phyloP scores from a whole-genome alignment of 2,797 vertebrate genomes.

The Ciconia nigra region DNA sequence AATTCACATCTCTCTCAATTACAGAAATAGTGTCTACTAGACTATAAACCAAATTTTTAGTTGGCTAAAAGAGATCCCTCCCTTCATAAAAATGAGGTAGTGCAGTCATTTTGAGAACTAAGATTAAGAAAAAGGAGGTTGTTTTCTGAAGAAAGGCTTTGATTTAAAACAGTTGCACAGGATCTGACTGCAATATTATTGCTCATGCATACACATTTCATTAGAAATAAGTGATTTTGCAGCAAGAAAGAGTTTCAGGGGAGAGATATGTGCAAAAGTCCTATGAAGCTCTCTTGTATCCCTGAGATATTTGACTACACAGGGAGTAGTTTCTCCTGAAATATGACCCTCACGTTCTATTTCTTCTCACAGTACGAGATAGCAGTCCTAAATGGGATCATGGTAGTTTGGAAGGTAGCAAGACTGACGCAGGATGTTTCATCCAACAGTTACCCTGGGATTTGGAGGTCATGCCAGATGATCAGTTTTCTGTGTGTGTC shows the following conservation, averaged over 20 bases:
- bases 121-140: background rate
- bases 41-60: background rate
- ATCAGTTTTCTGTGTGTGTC: background rate
- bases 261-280: background rate
- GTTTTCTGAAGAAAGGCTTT: background rate
- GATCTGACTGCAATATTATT: background rate
- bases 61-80: background rate
- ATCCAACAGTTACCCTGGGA: background rate
- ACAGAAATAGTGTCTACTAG: background rate
- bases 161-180: background rate
- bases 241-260: background rate
- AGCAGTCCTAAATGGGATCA: background rate
- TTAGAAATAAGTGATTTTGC: background rate
- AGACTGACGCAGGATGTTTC: background rate
- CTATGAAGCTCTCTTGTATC: background rate
- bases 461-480: background rate
- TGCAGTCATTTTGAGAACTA: background rate
- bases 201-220: background rate
- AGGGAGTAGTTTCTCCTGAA: background rate
- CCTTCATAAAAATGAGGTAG: background rate
- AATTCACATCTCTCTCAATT: background rate
- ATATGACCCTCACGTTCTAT: background rate
- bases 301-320: background rate
- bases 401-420: background rate
- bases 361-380: background rate